Conservation (phyloP, 2,113 vertebrate species). For the Panurus biarmicus region DNA sequence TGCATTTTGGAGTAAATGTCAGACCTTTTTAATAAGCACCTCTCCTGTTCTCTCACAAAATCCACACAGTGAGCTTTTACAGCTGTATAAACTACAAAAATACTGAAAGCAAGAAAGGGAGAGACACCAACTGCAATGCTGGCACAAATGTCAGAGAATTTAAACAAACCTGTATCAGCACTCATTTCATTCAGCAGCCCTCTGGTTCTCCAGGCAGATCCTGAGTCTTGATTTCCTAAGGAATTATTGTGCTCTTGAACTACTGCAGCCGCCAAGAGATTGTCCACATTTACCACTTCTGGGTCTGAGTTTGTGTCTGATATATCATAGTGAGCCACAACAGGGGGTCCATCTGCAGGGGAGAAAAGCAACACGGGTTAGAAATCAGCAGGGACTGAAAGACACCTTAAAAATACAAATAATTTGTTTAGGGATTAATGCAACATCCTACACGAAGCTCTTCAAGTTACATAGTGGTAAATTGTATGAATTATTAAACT, state of each 20-base stretch:
- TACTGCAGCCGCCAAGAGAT: constrained; percentile 85
- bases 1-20: not conserved
- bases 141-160: not conserved
- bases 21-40: not conserved
- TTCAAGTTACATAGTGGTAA: not conserved
- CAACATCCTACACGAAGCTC: not conserved
- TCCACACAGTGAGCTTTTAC: not conserved
- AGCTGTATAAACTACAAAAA: not conserved
- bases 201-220: constrained; percentile 81
- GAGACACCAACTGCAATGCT: not conserved
- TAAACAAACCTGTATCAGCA: constrained; percentile 82
- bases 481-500: not conserved
- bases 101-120: not conserved
- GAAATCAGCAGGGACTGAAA: constrained; percentile 1
- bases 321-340: constrained; percentile 91
- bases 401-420: not conserved
- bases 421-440: not conserved
- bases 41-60: not conserved
- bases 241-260: constrained; percentile 86
- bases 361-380: constrained; percentile 68
- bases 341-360: constrained; percentile 88
- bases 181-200: constrained; percentile 75
- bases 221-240: constrained; percentile 78
- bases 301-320: constrained; percentile 94
- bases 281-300: constrained; percentile 89